Evolutionary conservation across 2,888 invertebrate genomes (phyloP).

Genomic region (Nematopogon swammerdamellus): DNA sequence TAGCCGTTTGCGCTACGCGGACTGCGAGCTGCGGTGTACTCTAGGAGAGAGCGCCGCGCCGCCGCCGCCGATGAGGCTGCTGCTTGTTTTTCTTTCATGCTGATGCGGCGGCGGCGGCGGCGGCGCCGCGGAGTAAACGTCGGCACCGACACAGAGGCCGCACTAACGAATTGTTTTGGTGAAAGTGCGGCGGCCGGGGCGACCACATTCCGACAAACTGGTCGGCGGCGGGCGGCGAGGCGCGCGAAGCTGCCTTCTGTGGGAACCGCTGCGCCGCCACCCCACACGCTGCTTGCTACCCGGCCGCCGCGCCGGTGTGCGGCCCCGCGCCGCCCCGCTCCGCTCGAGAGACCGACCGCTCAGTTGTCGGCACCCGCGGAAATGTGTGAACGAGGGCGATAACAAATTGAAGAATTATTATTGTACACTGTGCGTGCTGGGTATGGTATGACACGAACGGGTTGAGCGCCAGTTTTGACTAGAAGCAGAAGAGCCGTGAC

Average conservation of each 20-base stretch:
- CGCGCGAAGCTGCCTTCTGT: constrained; percentile 43
- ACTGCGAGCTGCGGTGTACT: too few relatives aligned
- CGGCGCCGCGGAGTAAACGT: constrained; percentile 33
- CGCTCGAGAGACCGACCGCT: too few relatives aligned
- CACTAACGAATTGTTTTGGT: constrained; percentile 57
- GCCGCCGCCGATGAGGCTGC: background rate
- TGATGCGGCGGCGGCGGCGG: constrained; percentile 20
- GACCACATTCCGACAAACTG: constrained; percentile 56
- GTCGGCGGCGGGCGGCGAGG: constrained; percentile 22
- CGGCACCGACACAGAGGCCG: constrained; percentile 48
- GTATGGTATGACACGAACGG: too few relatives aligned
- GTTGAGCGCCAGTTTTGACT: too few relatives aligned
- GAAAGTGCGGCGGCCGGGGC: constrained; percentile 55
- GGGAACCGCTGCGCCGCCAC: constrained; percentile 44
- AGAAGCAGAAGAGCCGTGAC: too few relatives aligned
- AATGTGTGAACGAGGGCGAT: too few relatives aligned
- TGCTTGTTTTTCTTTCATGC: background rate
- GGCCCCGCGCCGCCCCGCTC: constrained; percentile 31
- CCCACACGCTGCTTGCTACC: constrained; percentile 8
- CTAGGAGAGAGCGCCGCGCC: background rate
- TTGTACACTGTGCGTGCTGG: too few relatives aligned
- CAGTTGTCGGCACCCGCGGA: too few relatives aligned
- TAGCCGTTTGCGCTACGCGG: too few relatives aligned
- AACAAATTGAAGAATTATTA: too few relatives aligned
- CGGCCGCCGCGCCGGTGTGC: constrained; percentile 28